phyloP scores from a whole-genome alignment of 2,797 vertebrate species.

The Loriculus beryllinus region DNA sequence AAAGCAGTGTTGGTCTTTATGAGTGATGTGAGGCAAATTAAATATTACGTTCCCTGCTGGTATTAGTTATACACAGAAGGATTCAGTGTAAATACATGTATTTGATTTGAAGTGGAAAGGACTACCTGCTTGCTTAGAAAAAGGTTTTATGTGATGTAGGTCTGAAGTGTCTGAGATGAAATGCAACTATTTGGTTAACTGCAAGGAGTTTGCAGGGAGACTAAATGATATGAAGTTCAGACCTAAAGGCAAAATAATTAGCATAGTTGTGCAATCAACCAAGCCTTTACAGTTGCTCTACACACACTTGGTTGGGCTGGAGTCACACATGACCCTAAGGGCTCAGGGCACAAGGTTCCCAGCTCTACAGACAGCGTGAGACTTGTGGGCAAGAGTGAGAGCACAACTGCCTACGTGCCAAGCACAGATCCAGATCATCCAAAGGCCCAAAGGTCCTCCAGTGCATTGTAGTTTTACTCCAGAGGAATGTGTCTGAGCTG shows the following conservation, averaged over 20 bases:
- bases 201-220: neutral
- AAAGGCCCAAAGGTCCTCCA: neutral
- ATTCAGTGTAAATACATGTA: neutral
- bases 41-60: neutral
- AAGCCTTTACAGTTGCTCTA: neutral
- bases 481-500: neutral
- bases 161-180: neutral
- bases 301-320: neutral
- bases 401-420: neutral
- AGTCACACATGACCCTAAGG: neutral
- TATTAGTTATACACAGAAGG: neutral
- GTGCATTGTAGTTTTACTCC: neutral
- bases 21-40: neutral
- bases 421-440: neutral
- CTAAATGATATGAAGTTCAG: neutral
- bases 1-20: neutral
- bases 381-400: neutral
- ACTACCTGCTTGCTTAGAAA: neutral
- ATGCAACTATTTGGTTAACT: neutral
- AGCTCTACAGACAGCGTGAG: neutral
- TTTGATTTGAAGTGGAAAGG: neutral
- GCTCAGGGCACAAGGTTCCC: neutral
- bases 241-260: conserved; percentile 7
- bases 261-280: neutral
- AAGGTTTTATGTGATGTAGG: neutral